Evolutionary conservation across 1,140 invertebrate genomes (phyloP), one percentile per base, ranked within the genome.

Genomic region (Aleiodes sp.): DNA sequence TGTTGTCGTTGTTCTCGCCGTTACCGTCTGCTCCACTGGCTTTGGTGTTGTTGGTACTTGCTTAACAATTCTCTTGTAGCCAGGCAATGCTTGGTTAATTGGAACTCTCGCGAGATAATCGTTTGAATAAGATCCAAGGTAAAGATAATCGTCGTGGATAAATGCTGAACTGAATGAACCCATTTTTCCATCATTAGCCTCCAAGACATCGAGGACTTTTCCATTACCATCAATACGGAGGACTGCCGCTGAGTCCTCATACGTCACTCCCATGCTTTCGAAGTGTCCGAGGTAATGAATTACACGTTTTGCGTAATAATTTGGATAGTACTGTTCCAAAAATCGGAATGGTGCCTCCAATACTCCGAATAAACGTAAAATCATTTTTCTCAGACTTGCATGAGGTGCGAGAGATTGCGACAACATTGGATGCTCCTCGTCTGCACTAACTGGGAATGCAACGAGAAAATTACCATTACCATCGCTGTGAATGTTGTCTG

Each of bases 401-500:
- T 90, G 89, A 3, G 86, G 83, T 9, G 81, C 82, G 26, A 92
- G 75, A 28, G 87, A 81, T 62, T 88, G 87, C 0, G 62, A 2
- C 0, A 91, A 1, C 3, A 79, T 24, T 0, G 89, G 89, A 75
- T 89, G 71, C 10, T 88, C 78, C 1, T 84, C 78, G 75, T 91
- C 88, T 7, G 87, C 80, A 7, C 84, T 80, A 0, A 77, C 33
- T 9, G 91, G 83, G 10, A 94, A 76, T 2, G 88, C 86, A 0
- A 94, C 86, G 67, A 93, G 88, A 74, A 94, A 90, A 7, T 92
- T 92, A 28, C 90, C 91, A 26, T 88, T 82, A 19, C 87, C 88
- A 77, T 92, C 91, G 0, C 84, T 82, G 39, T 92, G 88, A 29
- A 96, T 80, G 80, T 95, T 96, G 81, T 97, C 94, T n/a, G 93